Percentiles rank a stretch among this genome's conserved stretches.
Evolutionary conservation across 2,888 invertebrate genomes (phyloP).

Genomic region (Nomada flava): DNA sequence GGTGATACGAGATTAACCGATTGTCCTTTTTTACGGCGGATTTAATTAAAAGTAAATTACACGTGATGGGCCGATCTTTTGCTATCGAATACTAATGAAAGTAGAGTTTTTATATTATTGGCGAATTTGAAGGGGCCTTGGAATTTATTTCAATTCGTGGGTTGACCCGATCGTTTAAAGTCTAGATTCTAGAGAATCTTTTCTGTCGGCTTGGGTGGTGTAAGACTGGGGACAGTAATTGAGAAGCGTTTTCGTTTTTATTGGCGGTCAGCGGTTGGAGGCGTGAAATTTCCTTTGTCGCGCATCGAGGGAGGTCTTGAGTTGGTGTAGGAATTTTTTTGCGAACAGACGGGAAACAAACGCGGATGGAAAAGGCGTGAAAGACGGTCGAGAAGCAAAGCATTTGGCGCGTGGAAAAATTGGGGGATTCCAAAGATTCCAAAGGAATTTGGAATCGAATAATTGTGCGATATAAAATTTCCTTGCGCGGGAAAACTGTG

Average conservation of each 20-base stretch:
- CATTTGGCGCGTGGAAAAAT: not conserved
- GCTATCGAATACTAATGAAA: too few species aligned
- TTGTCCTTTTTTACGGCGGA: not conserved
- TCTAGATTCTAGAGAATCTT: too few species aligned
- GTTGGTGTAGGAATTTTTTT: not conserved
- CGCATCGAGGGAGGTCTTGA: constrained; percentile 35
- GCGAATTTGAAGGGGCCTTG: not conserved
- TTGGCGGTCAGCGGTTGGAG: constrained; percentile 6
- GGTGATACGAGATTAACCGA: not conserved
- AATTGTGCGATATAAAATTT: not conserved
- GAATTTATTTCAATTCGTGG: not conserved
- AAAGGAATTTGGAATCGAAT: not conserved
- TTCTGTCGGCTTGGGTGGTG: constrained; percentile 10
- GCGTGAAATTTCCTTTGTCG: constrained; percentile 49
- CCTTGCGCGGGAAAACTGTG: not conserved
- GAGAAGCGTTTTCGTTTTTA: constrained; percentile 28
- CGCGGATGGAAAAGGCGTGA: not conserved
- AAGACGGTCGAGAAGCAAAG: not conserved
- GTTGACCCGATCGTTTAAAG: too few species aligned
- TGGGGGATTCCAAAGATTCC: too few species aligned
- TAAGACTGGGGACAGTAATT: constrained; percentile 41
- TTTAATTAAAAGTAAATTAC: too few species aligned
- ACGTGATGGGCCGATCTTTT: too few species aligned
- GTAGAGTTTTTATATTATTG: too few species aligned
- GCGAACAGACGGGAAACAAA: not conserved